Conservation (phyloP, 2,888 invertebrate genomes). For the Epistrophella euchroma region DNA sequence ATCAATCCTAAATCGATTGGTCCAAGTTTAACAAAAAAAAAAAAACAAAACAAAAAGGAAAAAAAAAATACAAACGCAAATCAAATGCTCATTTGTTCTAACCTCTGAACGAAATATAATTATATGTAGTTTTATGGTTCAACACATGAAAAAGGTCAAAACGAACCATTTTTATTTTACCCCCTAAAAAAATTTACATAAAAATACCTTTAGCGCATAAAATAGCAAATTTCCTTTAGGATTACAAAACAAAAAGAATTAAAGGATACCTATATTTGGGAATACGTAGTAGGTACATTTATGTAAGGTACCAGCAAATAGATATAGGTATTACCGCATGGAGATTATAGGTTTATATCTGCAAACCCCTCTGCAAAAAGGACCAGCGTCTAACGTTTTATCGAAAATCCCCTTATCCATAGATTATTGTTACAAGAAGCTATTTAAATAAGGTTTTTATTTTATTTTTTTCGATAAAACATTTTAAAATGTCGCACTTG, state of each 20-base stretch:
- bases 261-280: slow-evolving; percentile 3
- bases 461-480: neutral
- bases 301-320: neutral
- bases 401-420: slow-evolving; percentile 54
- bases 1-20: slow-evolving; percentile 12
- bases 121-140: neutral
- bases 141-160: slow-evolving; percentile 44
- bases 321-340: neutral
- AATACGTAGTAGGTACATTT: neutral
- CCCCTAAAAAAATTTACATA: slow-evolving; percentile 43
- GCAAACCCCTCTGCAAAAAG: neutral
- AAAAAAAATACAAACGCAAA: slow-evolving; percentile 39
- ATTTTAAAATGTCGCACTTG: slow-evolving; percentile 35
- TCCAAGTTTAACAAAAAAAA: slow-evolving; percentile 2
- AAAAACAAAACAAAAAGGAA: slow-evolving; percentile 1
- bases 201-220: slow-evolving; percentile 65
- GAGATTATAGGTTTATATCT: neutral
- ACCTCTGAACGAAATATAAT: neutral
- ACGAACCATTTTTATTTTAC: slow-evolving; percentile 10
- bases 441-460: slow-evolving; percentile 1
- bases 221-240: slow-evolving; percentile 45
- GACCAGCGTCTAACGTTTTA: slow-evolving; percentile 23
- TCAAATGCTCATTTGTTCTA: slow-evolving; percentile 54
- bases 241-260: slow-evolving; percentile 56
- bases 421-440: slow-evolving; percentile 43